Conservation (phyloP, 1,140 invertebrate species). For the Oppia nitens region DNA sequence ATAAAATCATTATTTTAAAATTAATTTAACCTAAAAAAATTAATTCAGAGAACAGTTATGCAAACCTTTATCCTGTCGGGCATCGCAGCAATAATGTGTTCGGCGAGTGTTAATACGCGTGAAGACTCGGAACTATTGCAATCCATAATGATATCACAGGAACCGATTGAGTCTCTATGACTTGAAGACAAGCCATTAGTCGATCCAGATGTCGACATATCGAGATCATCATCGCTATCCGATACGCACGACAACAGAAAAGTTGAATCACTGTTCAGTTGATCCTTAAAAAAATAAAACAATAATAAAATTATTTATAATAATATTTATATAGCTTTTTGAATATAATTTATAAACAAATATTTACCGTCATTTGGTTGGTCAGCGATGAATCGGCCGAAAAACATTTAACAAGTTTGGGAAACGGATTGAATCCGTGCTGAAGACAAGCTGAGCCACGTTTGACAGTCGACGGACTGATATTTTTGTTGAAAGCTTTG, state of each 20-base stretch:
- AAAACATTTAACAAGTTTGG: neutral
- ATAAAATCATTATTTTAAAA: too few species aligned
- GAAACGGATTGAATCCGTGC: neutral
- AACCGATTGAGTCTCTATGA: neutral
- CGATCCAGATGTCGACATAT: neutral
- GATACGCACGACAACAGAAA: neutral
- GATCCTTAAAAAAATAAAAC: neutral
- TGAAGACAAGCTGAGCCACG: neutral
- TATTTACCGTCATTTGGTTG: too few species aligned
- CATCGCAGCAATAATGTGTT: slow-evolving; percentile 93
- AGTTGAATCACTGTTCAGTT: neutral
- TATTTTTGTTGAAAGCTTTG: too few species aligned
- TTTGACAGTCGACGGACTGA: neutral
- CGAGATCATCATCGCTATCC: neutral
- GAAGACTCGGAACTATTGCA: neutral
- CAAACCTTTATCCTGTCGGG: slow-evolving; percentile 82
- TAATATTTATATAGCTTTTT: too few species aligned
- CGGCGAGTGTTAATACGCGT: slow-evolving; percentile 74
- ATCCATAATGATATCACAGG: neutral
- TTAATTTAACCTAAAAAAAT: too few species aligned
- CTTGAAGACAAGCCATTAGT: neutral
- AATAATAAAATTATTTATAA: too few species aligned
- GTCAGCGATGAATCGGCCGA: neutral
- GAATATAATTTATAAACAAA: too few species aligned
- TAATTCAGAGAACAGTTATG: slow-evolving; percentile 16